Evolutionary conservation across 1,140 invertebrate genomes (phyloP), one percentile per base, ranked within the genome.

Genomic region (Ladona fulva): DNA sequence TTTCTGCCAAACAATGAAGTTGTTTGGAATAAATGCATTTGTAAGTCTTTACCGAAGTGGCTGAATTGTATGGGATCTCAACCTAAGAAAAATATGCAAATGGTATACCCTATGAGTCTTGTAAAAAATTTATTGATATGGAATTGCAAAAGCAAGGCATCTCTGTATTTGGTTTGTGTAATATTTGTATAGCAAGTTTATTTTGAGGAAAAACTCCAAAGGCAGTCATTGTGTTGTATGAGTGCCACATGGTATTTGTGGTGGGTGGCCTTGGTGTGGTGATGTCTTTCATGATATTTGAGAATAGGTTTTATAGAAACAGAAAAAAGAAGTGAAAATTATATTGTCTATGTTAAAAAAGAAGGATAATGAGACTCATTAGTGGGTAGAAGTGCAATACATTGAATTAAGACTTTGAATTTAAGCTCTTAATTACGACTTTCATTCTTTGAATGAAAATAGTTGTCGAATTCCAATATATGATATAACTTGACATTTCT

Each of bases 301-400:
- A 66, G 52, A 66, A 66, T 66, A 66, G 52, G 52, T 66, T 66
- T 66, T 66, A 19, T 66, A 66, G 52, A 66, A 66, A 66, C n/a
- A 22, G 52, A 66, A 19, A 22, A 22, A 22, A 66, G 52, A 66
- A 22, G 52, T 19, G n/a, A 22, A 66, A 66, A 66, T 66, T 16
- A 66, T 22, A 66, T 19, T 66, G 52, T 66, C 52, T 66, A 66
- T 66, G 52, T 66, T 66, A 12, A 19, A 66, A 66, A 22, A 22
- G 16, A 66, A 6, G n/a, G 52, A 66, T 19, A 66, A 66, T 66
- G n/a, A 66, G n/a, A 66, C 16, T 22, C 52, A 66, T 66, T 19
- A 19, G 52, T 66, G 52, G 52, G 3, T 22, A 66, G 12, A 66
- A 66, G 5, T 66, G 19, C 44, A 19, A 52, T 52, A 11, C 44